These are phyloP conservation scores for Hydropsyche betteni DNA, from an alignment of 2,888 invertebrate genomes.

Conservation along the genomic window DNA sequence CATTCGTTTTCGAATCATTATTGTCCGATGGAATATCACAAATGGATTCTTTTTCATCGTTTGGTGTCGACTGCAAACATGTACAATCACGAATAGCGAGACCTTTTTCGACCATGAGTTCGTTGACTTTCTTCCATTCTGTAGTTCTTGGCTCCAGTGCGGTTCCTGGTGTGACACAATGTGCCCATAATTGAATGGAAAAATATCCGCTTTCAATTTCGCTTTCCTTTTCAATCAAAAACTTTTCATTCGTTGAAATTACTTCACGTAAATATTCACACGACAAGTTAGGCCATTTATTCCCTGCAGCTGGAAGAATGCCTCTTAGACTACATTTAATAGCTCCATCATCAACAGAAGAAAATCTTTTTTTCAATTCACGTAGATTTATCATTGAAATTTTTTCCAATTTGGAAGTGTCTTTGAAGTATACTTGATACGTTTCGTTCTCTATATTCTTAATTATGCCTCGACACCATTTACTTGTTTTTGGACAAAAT, in stretches of 20 bases:
- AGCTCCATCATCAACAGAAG: slow-evolving; percentile 66
- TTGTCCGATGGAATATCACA: no score
- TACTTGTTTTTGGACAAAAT: slow-evolving; percentile 61
- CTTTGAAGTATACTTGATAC: slow-evolving; percentile 71
- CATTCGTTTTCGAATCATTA: no score
- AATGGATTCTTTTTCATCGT: no score
- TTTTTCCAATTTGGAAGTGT: slow-evolving; percentile 68
- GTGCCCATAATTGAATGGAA: slow-evolving; percentile 74
- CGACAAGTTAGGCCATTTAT: slow-evolving; percentile 70
- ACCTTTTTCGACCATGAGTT: slow-evolving; percentile 72
- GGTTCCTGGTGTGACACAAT: slow-evolving; percentile 67
- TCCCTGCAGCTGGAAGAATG: slow-evolving; percentile 74
- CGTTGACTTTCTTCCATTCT: slow-evolving; percentile 74
- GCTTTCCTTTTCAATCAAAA: slow-evolving; percentile 68
- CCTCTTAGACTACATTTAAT: slow-evolving; percentile 75
- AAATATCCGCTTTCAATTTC: slow-evolving; percentile 63
- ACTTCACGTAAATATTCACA: slow-evolving; percentile 69
- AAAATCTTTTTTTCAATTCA: slow-evolving; percentile 64
- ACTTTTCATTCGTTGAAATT: slow-evolving; percentile 62
- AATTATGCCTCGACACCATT: slow-evolving; percentile 72
- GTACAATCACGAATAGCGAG: slow-evolving; percentile 64
- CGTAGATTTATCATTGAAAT: slow-evolving; percentile 63
- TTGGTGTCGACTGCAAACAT: no score
- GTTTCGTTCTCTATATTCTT: slow-evolving; percentile 57
- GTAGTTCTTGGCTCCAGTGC: slow-evolving; percentile 73